Evolutionary conservation across 2,888 invertebrate species (phyloP).

Genomic region (Blastobasis lacticolella): DNA sequence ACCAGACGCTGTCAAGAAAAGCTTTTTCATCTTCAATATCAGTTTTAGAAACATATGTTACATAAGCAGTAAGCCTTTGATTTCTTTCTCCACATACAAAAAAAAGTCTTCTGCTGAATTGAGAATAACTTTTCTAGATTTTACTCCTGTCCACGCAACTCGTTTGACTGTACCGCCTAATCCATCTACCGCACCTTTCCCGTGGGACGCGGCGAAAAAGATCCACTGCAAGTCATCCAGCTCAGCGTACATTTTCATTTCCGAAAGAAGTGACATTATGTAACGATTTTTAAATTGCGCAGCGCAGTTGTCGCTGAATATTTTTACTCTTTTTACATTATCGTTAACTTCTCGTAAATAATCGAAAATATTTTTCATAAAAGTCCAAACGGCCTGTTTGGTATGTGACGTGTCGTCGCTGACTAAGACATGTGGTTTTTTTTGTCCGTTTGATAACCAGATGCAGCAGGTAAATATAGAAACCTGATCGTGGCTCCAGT

Average conservation of each 20-base stretch:
- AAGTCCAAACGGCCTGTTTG: not conserved
- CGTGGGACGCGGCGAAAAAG: not conserved
- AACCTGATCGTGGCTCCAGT: constrained; percentile 4
- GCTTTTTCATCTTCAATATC: not conserved
- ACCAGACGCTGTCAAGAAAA: not conserved
- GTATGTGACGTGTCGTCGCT: not conserved
- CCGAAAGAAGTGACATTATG: not conserved
- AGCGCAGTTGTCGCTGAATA: not conserved
- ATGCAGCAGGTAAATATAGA: constrained; percentile 2
- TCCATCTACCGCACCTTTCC: not conserved
- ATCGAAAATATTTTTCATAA: not conserved
- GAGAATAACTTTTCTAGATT: not conserved
- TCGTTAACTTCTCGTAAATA: not conserved
- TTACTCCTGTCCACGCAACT: not conserved
- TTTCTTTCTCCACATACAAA: not conserved
- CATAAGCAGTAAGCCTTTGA: not conserved
- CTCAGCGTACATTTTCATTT: not conserved
- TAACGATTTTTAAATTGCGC: not conserved
- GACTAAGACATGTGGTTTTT: no score
- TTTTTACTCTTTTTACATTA: not conserved
- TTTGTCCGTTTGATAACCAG: no score
- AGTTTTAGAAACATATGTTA: not conserved
- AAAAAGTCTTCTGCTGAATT: not conserved
- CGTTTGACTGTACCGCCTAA: not conserved
- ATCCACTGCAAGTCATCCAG: not conserved